Evolutionary conservation across 1,140 invertebrate genomes (phyloP).

Genomic region (Macrocentrus cingulum): DNA sequence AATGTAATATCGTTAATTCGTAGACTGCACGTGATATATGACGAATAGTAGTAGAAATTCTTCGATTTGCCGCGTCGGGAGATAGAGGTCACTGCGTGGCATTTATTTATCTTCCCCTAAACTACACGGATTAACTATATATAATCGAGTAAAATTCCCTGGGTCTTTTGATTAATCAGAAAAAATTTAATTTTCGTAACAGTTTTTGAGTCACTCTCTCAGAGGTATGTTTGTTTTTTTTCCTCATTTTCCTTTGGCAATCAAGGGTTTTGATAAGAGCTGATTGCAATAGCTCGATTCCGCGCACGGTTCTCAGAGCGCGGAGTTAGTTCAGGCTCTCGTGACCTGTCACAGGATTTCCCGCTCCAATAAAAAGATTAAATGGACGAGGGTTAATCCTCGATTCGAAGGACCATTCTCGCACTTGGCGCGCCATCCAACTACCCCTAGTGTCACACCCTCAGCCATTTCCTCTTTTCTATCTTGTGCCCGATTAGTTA

Average conservation of each 20-base stretch:
- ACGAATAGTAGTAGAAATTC: background rate
- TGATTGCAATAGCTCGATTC: slow-evolving; percentile 9
- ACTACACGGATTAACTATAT: too few species aligned
- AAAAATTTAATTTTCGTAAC: too few species aligned
- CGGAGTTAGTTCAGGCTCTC: slow-evolving; percentile 31
- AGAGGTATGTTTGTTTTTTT: too few species aligned
- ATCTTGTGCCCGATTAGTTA: slow-evolving; percentile 20
- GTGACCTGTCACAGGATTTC: slow-evolving; percentile 49
- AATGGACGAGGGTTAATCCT: slow-evolving; percentile 56
- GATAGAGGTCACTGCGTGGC: too few species aligned
- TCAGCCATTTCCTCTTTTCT: slow-evolving; percentile 24
- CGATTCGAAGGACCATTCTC: slow-evolving; percentile 47
- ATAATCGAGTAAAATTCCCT: too few species aligned
- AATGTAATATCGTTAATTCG: slow-evolving; percentile 6
- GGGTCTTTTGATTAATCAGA: too few species aligned
- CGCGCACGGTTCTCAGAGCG: slow-evolving; percentile 33
- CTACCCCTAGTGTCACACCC: slow-evolving; percentile 1
- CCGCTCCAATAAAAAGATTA: slow-evolving; percentile 56
- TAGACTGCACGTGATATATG: too few species aligned
- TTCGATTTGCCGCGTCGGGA: too few species aligned
- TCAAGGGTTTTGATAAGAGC: too few species aligned
- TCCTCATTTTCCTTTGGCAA: too few species aligned
- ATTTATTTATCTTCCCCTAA: too few species aligned
- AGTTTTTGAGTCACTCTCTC: too few species aligned
- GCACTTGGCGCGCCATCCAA: slow-evolving; percentile 30